Conservation (phyloP, 2,888 invertebrate species). For the Galerucella pusilla region DNA sequence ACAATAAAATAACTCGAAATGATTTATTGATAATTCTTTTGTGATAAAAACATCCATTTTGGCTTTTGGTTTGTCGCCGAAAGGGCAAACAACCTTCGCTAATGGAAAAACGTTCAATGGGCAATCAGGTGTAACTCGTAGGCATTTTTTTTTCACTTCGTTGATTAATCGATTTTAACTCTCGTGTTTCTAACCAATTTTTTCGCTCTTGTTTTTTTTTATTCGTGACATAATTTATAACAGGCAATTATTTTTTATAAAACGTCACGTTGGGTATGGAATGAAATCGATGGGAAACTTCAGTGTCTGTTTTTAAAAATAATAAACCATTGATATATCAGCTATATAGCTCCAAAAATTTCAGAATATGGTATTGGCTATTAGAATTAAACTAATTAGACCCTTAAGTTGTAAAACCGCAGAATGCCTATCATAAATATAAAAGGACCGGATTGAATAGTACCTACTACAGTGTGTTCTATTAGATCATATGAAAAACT, state of each 20-base stretch:
- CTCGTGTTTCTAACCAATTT: constrained; percentile 25
- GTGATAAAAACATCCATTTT: constrained; percentile 28
- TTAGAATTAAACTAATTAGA: too few relatives aligned
- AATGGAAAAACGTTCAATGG: constrained; percentile 35
- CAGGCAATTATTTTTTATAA: constrained; percentile 31
- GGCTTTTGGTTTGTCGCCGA: constrained; percentile 29
- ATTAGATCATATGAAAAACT: too few relatives aligned
- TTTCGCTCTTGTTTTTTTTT: constrained; percentile 19
- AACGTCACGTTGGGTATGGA: constrained; percentile 1
- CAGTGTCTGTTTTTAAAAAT: not conserved
- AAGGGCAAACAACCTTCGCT: constrained; percentile 33
- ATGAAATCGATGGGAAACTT: constrained; percentile 5
- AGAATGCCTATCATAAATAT: too few relatives aligned
- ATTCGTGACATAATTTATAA: constrained; percentile 31
- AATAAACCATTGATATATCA: too few relatives aligned
- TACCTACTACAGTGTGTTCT: too few relatives aligned
- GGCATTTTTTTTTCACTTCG: constrained; percentile 33
- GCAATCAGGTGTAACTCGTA: constrained; percentile 38
- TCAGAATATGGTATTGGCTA: too few relatives aligned
- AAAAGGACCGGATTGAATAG: too few relatives aligned
- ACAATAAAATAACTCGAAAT: constrained; percentile 7
- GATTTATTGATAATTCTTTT: constrained; percentile 21
- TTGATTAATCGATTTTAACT: constrained; percentile 32
- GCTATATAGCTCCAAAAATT: too few relatives aligned
- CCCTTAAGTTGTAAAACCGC: too few relatives aligned